phyloP scores from a whole-genome alignment of 2,888 invertebrate genomes.

The Pristionchus mayeri region DNA sequence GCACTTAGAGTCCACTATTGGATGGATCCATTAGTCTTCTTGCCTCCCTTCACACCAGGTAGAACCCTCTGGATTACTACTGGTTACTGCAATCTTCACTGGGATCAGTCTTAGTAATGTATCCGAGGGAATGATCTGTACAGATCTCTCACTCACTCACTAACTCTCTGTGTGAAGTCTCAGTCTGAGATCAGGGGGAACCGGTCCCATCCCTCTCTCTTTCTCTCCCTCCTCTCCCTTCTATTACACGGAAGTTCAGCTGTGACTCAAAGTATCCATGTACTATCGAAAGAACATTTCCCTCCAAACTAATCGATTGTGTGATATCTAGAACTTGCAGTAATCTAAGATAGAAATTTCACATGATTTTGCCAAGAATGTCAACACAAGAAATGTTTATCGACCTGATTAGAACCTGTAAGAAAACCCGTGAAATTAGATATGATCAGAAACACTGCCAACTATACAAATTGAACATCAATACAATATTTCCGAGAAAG shows the following conservation, averaged over 20 bases:
- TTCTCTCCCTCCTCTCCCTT: not conserved
- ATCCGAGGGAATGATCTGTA: slow-evolving; percentile 30
- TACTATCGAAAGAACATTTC: slow-evolving; percentile 18
- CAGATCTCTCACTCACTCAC: slow-evolving; percentile 1
- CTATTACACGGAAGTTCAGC: slow-evolving; percentile 40
- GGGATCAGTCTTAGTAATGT: slow-evolving; percentile 26
- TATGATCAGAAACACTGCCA: slow-evolving; percentile 28
- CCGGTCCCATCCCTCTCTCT: slow-evolving; percentile 39
- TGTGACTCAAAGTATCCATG: slow-evolving; percentile 39
- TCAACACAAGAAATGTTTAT: not conserved
- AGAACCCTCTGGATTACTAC: not conserved
- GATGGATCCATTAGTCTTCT: not conserved
- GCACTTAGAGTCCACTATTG: slow-evolving; percentile 1
- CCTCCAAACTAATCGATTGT: not conserved
- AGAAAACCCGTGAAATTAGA: not conserved
- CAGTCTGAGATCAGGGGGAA: slow-evolving; percentile 39
- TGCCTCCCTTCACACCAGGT: not conserved
- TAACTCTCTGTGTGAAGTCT: slow-evolving; percentile 38
- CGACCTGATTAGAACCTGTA: slow-evolving; percentile 26
- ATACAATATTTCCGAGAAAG: slow-evolving; percentile 6
- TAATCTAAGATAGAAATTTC: too few relatives aligned
- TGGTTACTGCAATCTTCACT: slow-evolving; percentile 30
- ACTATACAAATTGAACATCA: slow-evolving; percentile 6
- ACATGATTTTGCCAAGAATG: too few relatives aligned
- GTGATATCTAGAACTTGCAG: not conserved